Percentiles rank a stretch among this genome's conserved stretches.
phyloP scores from a whole-genome alignment of 1,140 invertebrate genomes.

The Aphaenogaster rudis region DNA sequence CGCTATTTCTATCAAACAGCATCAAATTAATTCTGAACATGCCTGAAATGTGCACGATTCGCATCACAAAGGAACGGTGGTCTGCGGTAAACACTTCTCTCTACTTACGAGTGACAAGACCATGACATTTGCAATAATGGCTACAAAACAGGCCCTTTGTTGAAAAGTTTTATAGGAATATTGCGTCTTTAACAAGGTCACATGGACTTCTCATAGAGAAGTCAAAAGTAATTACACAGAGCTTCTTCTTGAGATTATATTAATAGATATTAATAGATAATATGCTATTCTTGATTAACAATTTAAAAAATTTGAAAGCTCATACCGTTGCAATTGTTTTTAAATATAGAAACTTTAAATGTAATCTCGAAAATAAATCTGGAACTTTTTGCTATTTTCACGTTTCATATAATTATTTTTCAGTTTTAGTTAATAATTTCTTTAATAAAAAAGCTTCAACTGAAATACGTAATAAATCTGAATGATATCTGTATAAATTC shows the following conservation, averaged over 20 bases:
- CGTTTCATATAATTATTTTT: neutral
- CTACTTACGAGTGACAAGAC: neutral
- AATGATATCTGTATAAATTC: neutral
- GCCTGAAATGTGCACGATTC: neutral
- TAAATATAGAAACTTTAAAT: neutral
- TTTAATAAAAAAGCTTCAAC: neutral
- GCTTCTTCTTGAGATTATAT: neutral
- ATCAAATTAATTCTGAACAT: slow-evolving; percentile 60
- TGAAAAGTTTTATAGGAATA: neutral
- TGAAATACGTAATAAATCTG: neutral
- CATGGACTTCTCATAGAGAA: neutral
- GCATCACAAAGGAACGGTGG: slow-evolving; percentile 10
- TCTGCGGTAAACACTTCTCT: neutral
- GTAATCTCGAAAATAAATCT: neutral
- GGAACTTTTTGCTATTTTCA: neutral
- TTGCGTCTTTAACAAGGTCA: neutral
- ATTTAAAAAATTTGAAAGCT: neutral
- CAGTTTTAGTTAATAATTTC: neutral
- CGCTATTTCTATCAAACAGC: neutral
- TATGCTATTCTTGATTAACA: neutral
- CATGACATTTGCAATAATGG: neutral
- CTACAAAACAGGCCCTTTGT: neutral
- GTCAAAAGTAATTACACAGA: neutral
- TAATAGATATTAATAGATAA: neutral
- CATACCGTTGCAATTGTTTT: neutral